Evolutionary conservation across 2,888 invertebrate species (phyloP).

Genomic region (Pherbina coryleti): DNA sequence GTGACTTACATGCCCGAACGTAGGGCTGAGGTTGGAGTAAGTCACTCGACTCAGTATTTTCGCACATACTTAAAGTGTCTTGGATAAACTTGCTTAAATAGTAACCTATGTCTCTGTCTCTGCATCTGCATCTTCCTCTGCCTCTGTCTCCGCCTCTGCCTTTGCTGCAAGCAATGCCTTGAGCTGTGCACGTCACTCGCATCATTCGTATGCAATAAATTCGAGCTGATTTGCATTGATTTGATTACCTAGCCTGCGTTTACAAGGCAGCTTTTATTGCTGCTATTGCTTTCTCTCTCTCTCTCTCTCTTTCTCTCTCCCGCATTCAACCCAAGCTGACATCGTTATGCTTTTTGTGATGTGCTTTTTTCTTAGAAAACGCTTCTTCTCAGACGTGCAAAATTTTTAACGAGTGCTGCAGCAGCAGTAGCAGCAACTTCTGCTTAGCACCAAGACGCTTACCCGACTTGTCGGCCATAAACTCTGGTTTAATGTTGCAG

Average conservation of each 20-base stretch:
- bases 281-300: not conserved
- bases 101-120: too few species aligned
- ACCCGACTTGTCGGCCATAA: not conserved
- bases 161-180: too few species aligned
- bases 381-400: constrained; percentile 1
- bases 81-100: too few species aligned
- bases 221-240: constrained; percentile 3
- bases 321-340: not conserved
- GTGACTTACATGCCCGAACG: too few species aligned
- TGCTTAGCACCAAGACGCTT: not conserved
- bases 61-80: too few species aligned
- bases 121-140: too few species aligned
- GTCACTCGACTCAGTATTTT: too few species aligned
- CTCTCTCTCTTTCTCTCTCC: too few species aligned
- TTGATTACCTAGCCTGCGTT: constrained; percentile 3
- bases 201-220: not conserved
- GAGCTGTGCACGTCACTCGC: too few species aligned
- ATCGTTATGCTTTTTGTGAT: not conserved
- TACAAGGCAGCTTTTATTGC: not conserved
- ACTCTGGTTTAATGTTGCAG: constrained; percentile 1
- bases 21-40: too few species aligned
- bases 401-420: not conserved
- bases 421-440: not conserved
- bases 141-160: too few species aligned
- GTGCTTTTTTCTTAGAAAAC: not conserved